Evolutionary conservation across 2,888 invertebrate species (phyloP), one percentile per base, ranked within the genome.

Genomic region (Hemithea aestivaria): DNA sequence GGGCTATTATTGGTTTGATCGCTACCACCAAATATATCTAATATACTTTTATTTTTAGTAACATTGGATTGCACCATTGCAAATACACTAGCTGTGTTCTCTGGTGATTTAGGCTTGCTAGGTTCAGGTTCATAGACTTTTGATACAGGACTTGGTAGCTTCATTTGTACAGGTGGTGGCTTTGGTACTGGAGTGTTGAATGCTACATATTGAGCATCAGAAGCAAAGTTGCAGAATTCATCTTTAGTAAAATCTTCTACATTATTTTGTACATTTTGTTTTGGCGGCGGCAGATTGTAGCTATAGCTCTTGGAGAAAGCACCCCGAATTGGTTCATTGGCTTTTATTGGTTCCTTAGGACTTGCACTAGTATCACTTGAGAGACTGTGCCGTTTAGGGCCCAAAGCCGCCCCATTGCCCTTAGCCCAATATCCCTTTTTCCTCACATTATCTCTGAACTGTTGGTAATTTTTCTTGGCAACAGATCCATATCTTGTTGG

Each of bases 391-490:
- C 42, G 35, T 35, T 48, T 44, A 7, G 38, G 21, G 16, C 42
- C 39, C 16, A 53, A 28, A 31, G 73, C 54, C 31, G 60, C 53
- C 10, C 79, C 74, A 69, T 84, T 83, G 6, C 77, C 85, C 58
- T 85, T 85, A 5, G 83, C 85, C 87, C 87, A 87, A 45, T 62
- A 87, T 6, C 87, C 87, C 52, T 79, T 82, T 45, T 60, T 76
- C 38, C 69, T 69, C 1, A 87, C 81, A 73, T 80, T 82, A 41
- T 85, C 72, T 60, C 79, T 87, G 27, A 88, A 88, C 41, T 81
- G 75, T 54, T 87, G 82, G 45, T 87, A 87, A 49, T 85, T 87
- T 47, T 71, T 72, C 48, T 81, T 82, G n/a, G 79, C 74, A 38
- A 72, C 71, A 10, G 76, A 73, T 31, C 81, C 82, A 40, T 85